phyloP scores from a whole-genome alignment of 2,797 vertebrate species.

The Apogon talboti region DNA sequence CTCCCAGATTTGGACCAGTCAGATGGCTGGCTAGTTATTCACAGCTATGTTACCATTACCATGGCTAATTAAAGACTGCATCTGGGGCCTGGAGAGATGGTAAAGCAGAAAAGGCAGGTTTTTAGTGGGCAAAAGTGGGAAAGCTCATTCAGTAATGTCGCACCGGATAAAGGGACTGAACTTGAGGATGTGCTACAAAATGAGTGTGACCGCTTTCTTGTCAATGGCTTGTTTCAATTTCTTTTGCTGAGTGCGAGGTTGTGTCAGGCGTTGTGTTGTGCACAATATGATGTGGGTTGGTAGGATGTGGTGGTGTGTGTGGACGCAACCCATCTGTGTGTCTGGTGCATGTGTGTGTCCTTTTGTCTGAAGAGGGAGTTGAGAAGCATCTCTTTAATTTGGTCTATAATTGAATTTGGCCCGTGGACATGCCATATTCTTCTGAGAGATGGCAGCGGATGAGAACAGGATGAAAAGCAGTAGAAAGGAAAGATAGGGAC shows the following conservation, averaged over 20 bases:
- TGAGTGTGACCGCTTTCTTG: conserved; percentile 27
- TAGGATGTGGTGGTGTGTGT: conserved; percentile 1
- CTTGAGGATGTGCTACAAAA: conserved; percentile 28
- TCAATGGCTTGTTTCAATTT: conserved; percentile 25
- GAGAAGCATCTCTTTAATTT: conserved; percentile 75
- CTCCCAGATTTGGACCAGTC: conserved; percentile 41
- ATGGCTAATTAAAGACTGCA: conserved; percentile 55
- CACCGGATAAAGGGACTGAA: conserved; percentile 3
- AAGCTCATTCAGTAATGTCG: conserved; percentile 22
- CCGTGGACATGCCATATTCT: conserved; percentile 67
- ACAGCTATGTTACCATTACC: conserved; percentile 42
- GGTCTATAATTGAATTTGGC: conserved; percentile 79
- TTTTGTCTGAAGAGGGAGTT: conserved; percentile 59
- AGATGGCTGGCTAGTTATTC: conserved; percentile 34
- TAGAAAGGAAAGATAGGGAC: conserved; percentile 35
- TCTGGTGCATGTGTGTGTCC: conserved; percentile 44
- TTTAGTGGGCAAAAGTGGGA: conserved; percentile 23
- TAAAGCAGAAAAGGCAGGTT: conserved; percentile 25
- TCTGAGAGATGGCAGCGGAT: conserved; percentile 67
- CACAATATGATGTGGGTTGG: conserved; percentile 3
- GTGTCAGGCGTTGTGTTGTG: conserved; percentile 23
- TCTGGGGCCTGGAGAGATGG: conserved; percentile 38
- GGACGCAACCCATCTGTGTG: conserved; percentile 28
- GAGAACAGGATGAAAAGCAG: conserved; percentile 57
- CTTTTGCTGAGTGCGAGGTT: conserved; percentile 7